A percentile compares a stretch with the other conserved stretches of the same genome.
Evolutionary conservation across 2,113 vertebrate species (phyloP).

Genomic region (Podarcis cretensis): DNA sequence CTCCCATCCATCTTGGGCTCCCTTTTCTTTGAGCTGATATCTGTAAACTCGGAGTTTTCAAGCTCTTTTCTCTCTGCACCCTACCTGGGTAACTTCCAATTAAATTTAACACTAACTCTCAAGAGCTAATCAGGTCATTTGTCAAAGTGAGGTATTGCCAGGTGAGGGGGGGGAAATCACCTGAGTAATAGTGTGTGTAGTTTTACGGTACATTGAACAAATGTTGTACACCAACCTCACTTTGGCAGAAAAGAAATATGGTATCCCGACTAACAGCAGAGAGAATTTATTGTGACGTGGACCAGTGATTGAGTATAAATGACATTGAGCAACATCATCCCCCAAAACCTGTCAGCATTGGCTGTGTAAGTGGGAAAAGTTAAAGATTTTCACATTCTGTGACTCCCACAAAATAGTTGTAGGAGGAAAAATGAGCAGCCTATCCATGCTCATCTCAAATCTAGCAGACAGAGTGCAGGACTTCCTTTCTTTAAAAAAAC

Average conservation of each 20-base stretch:
- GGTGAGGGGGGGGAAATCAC: conserved; percentile 22
- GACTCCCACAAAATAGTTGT: conserved; percentile 25
- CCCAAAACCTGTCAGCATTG: conserved; percentile 26
- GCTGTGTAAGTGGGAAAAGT: conserved; percentile 35
- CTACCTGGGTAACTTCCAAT: conserved; percentile 5
- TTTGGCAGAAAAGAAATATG: conserved; percentile 34
- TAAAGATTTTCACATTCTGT: conserved; percentile 29
- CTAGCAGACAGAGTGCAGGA: background rate
- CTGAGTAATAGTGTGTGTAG: background rate
- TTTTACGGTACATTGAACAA: conserved; percentile 63
- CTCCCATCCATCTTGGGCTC: too few relatives aligned
- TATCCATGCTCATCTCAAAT: too few relatives aligned
- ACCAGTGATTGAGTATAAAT: conserved; percentile 30
- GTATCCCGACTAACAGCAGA: conserved; percentile 26
- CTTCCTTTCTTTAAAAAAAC: background rate
- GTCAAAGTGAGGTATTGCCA: conserved; percentile 40
- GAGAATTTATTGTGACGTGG: conserved; percentile 37
- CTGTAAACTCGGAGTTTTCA: background rate
- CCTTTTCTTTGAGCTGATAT: background rate
- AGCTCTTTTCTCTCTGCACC: background rate
- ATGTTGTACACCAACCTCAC: conserved; percentile 40
- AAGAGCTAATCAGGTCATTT: conserved; percentile 42
- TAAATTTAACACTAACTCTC: conserved; percentile 37
- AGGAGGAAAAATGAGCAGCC: conserved; percentile 34
- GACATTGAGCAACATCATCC: conserved; percentile 31